Base-by-base conservation (phyloP, 2,797 vertebrate genomes). In the Xiphorhynchus erythropygius region DNA sequence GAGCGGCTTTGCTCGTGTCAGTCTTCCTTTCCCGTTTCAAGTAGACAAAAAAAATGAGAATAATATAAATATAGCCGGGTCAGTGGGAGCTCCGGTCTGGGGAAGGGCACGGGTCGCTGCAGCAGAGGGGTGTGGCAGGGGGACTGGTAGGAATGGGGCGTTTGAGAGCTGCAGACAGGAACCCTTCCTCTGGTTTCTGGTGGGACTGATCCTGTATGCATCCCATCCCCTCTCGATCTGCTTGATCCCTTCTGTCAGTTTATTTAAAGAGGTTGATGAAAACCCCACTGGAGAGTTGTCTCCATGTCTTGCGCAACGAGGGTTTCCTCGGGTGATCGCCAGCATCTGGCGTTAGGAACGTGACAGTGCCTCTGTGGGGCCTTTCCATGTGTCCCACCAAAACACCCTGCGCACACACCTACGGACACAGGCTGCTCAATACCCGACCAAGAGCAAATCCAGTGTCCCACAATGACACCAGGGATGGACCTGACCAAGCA, bases 331-430 rank as follows among this genome's bases (percentile, higher is more conserved):
- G 17, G 49, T 19, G 1, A 7, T 32, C 4, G n/a, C 32, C 32
- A 18, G 30, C 3, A 0, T 50, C 35, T 3, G 1, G 8, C 1
- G 0, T 0, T 0, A 1, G 32, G 42, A 13, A 25, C 4, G 1
- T 5, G n/a, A 37, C 1, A 1, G 11, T 46, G 41, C 18, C 53
- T 52, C 37, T 2, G 9, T 0, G 0, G 32, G 9, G 19, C 11
- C 13, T 39, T 30, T 49, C n/a, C 18, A 3, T 0, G 0, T 8
- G 22, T 64, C 25, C 39, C 10, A 6, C 39, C 52, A n/a, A 62
- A 90, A n/a, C 11, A 1, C 12, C 27, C 28, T 13, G 28, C 9
- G 5, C 10, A 6, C 28, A 41, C 35, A 14, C 23, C 32, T 18
- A 27, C 0, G 2, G 50, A 11, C 47, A 42, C 1, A 2, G 44